phyloP scores from a whole-genome alignment of 2,113 vertebrate species.

The Engystomops pustulosus region DNA sequence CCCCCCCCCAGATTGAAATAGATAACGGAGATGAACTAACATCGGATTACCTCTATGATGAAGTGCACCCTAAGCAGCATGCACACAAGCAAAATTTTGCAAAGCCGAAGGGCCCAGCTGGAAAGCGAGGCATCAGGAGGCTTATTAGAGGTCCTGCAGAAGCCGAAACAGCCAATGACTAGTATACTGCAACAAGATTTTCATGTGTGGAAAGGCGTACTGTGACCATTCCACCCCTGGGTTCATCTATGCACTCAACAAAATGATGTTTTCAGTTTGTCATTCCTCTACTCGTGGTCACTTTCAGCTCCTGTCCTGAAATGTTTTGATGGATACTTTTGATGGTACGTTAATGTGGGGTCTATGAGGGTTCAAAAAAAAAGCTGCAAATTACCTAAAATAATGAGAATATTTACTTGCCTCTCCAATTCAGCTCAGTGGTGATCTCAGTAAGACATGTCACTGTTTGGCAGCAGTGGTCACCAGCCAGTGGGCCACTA shows the following conservation, averaged over 20 bases:
- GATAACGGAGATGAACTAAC: conserved; percentile 93
- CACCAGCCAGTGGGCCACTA: too few relatives aligned
- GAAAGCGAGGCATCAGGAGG: conserved; percentile 89
- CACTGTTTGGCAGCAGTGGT: too few relatives aligned
- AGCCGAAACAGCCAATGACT: conserved; percentile 79
- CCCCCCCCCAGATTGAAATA: conserved; percentile 86
- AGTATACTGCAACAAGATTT: conserved; percentile 62
- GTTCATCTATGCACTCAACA: conserved; percentile 24
- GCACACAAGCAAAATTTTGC: conserved; percentile 94
- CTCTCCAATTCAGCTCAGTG: too few relatives aligned
- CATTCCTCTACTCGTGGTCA: conserved; percentile 12
- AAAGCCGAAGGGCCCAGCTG: conserved; percentile 92
- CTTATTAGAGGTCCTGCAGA: conserved; percentile 86
- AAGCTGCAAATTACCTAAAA: too few relatives aligned
- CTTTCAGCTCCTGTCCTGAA: background rate
- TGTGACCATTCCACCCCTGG: conserved; percentile 70
- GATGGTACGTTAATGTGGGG: too few relatives aligned
- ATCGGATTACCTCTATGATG: conserved; percentile 91
- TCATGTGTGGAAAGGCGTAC: conserved; percentile 69
- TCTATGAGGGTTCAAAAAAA: too few relatives aligned
- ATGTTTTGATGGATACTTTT: background rate
- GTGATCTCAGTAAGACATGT: too few relatives aligned
- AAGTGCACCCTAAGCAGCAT: conserved; percentile 96
- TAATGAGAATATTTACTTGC: too few relatives aligned
- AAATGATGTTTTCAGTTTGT: background rate